Evolutionary conservation across 1,140 invertebrate species (phyloP), one percentile per base, ranked within the genome.

Genomic region (Aphaenogaster ashmeadi): DNA sequence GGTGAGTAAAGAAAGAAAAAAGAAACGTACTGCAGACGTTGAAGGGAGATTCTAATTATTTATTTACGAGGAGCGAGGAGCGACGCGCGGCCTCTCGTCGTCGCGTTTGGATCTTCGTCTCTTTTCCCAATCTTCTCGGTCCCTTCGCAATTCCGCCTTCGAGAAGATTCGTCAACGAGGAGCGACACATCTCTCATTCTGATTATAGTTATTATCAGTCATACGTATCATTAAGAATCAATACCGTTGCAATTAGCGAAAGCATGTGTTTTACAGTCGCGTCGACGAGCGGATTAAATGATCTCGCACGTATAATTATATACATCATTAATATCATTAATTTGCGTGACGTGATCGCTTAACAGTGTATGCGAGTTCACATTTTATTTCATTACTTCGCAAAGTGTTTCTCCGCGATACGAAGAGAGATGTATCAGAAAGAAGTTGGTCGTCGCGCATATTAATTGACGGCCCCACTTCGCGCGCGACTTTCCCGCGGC

Each of bases 11-110:
- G 60, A 86, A 85, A 86, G 27, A 86, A 74, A 80, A 54, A 38
- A 83, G 77, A 38, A 72, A 74, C 79, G 66, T 50, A 50, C 44
- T 56, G 75, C 56, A 81, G 81, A 86, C 47, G 74, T 71, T 67
- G 88, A 87, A 91, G 88, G 90, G 86, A 88, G 90, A 86, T 86
- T 91, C 88, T 92, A 91, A 93, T 93, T 91, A 93, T 92, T 92
- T 92, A 92, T 92, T 91, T 90, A 90, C 87, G 56, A 86, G 52
- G 36, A 44, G 50, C 56, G 84, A 83, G 62, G 27, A 86, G 41
- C 58, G 21, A 75, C 60, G 33, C 47, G 38, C 62, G 33, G 64
- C 69, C 41, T 69, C 66, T 69, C 72, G 69, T 86, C 54, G 38
- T 58, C 52, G 66, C 84, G n/a, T 86, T 71, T 27, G 66, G 44